These are phyloP conservation scores for Monodelphis domestica DNA, from an alignment of 2,797 vertebrate genomes.

Conservation along the genomic window DNA sequence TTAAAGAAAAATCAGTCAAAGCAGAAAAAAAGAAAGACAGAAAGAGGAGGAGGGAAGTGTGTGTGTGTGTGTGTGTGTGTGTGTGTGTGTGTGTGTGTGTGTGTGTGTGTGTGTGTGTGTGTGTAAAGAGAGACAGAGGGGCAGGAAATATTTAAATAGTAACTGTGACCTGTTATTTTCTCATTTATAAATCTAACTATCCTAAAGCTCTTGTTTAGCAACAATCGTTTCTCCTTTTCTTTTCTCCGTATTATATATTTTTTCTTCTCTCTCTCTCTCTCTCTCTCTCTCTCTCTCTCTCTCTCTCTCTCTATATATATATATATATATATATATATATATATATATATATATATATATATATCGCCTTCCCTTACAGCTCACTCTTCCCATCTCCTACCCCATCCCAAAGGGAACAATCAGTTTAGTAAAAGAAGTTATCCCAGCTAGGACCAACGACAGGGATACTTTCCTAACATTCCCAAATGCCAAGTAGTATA, in stretches of 20 bases:
- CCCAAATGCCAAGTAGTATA: conserved; percentile 8
- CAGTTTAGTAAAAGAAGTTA: background rate
- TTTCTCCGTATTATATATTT: background rate
- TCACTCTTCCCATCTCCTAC: background rate
- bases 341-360: background rate
- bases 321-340: background rate
- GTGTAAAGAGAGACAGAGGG: background rate
- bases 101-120: too few relatives aligned
- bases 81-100: too few relatives aligned
- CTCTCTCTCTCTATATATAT: too few relatives aligned
- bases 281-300: too few relatives aligned
- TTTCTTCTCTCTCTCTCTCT: too few relatives aligned
- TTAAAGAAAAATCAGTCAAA: background rate
- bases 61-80: too few relatives aligned
- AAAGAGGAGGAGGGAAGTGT: too few relatives aligned
- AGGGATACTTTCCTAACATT: conserved; percentile 52
- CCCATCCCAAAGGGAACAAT: background rate
- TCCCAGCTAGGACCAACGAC: conserved; percentile 21
- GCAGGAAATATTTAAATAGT: background rate
- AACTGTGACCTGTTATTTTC: background rate
- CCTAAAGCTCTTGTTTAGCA: background rate
- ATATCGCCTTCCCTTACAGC: background rate
- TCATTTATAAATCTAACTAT: background rate
- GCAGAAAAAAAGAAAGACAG: too few relatives aligned
- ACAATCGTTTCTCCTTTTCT: background rate